phyloP scores from a whole-genome alignment of 2,113 vertebrate genomes.

The Gadus macrocephalus region DNA sequence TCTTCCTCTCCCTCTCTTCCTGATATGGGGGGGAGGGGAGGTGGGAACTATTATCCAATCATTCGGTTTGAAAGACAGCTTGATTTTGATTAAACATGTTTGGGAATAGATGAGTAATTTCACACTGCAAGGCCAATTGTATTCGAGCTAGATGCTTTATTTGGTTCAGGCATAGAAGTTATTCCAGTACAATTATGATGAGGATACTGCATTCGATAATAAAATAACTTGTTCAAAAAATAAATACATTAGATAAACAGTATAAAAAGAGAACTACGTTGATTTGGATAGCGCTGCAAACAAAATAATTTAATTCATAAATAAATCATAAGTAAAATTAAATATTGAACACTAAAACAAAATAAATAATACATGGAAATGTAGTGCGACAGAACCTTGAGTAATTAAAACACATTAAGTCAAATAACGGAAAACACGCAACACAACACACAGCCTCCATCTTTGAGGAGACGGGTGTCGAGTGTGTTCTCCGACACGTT shows the following conservation, averaged over 20 bases:
- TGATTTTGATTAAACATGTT: neutral
- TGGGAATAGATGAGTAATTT: constrained; percentile 3
- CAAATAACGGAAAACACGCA: too few species aligned
- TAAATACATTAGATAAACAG: neutral
- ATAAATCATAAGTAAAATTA: constrained; percentile 46
- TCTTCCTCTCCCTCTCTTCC: constrained; percentile 76
- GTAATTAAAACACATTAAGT: neutral
- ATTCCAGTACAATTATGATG: constrained; percentile 26
- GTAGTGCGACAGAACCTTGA: neutral
- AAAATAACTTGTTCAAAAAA: constrained; percentile 12
- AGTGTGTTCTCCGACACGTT: too few species aligned
- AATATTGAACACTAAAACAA: constrained; percentile 34
- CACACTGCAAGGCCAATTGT: constrained; percentile 10
- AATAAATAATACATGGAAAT: constrained; percentile 18
- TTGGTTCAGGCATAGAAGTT: constrained; percentile 41
- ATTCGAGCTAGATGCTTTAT: constrained; percentile 56
- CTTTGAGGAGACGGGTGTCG: too few species aligned
- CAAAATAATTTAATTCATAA: constrained; percentile 57
- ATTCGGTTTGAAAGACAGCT: too few species aligned
- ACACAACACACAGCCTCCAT: too few species aligned
- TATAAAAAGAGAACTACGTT: neutral
- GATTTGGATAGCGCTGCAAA: constrained; percentile 38
- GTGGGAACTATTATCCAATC: constrained; percentile 3
- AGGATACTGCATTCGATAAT: neutral
- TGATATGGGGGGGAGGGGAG: constrained; percentile 61